Percentiles rank a stretch among this genome's conserved stretches.
phyloP scores from a whole-genome alignment of 2,797 vertebrate species.

The Anguilla marmorata region DNA sequence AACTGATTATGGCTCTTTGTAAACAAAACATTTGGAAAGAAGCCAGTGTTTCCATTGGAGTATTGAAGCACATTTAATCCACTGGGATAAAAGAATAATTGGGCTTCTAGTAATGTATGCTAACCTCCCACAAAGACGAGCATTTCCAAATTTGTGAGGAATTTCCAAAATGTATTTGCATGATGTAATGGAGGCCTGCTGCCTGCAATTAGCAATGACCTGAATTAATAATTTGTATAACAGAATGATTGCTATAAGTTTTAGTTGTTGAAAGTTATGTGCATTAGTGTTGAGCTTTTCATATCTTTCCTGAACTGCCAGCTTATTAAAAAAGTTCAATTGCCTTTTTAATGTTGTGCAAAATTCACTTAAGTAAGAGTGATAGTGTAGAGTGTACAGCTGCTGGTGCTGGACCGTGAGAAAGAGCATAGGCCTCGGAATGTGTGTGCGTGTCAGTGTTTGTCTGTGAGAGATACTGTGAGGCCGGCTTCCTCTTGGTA shows the following conservation, averaged over 20 bases:
- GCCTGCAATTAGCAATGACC: neutral
- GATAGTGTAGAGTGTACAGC: neutral
- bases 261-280: neutral
- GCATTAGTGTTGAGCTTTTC: neutral
- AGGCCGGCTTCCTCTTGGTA: slow-evolving; percentile 10
- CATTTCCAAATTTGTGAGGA: neutral
- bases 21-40: neutral
- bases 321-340: neutral
- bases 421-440: neutral
- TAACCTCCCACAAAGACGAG: neutral
- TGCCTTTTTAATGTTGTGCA: neutral
- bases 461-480: slow-evolving; percentile 16
- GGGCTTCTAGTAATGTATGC: neutral
- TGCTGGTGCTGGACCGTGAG: neutral
- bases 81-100: neutral
- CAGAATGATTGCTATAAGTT: neutral
- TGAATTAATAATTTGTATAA: neutral
- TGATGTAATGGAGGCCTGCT: neutral
- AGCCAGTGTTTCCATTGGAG: neutral
- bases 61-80: neutral
- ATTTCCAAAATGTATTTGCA: neutral
- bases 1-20: neutral
- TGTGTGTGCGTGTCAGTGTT: slow-evolving; percentile 22
- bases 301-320: neutral
- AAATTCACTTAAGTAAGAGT: neutral